phyloP scores from a whole-genome alignment of 1,140 invertebrate genomes.

The Drosophila sechellia region DNA sequence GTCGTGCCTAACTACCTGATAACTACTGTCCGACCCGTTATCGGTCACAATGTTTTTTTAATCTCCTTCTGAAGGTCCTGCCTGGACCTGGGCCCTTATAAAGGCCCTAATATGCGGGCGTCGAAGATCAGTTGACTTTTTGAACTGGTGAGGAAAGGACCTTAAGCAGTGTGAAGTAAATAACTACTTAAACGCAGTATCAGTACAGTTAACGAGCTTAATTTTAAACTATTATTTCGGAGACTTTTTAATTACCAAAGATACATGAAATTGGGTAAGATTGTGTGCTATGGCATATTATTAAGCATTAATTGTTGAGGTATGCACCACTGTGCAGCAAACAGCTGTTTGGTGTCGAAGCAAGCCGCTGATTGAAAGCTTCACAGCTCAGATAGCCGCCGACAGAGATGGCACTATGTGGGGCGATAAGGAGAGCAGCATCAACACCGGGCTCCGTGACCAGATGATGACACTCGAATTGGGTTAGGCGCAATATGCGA shows the following conservation, averaged over 20 bases:
- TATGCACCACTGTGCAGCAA: background rate
- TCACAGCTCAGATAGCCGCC: background rate
- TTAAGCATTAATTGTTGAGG: background rate
- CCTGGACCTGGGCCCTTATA: conserved; percentile 22
- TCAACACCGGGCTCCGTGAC: conserved; percentile 44
- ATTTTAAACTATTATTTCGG: background rate
- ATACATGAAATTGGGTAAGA: background rate
- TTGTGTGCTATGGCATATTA: background rate
- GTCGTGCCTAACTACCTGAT: conserved; percentile 35
- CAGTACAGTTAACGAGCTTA: too few relatives aligned
- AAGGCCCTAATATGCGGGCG: conserved; percentile 8
- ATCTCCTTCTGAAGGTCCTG: conserved; percentile 40
- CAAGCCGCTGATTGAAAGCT: conserved; percentile 2
- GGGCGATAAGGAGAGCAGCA: background rate
- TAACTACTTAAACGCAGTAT: background rate
- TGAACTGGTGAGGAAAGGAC: conserved; percentile 21
- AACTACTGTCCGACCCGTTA: conserved; percentile 21
- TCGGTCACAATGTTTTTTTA: conserved; percentile 65
- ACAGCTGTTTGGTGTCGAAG: background rate
- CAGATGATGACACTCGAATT: conserved; percentile 71
- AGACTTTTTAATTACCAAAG: too few relatives aligned
- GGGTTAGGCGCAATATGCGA: conserved; percentile 70
- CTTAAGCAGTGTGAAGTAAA: background rate
- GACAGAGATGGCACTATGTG: background rate
- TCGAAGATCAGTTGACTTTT: conserved; percentile 47